phyloP scores from a whole-genome alignment of 2,113 vertebrate genomes.

The Mesoclemmys tuberculata region DNA sequence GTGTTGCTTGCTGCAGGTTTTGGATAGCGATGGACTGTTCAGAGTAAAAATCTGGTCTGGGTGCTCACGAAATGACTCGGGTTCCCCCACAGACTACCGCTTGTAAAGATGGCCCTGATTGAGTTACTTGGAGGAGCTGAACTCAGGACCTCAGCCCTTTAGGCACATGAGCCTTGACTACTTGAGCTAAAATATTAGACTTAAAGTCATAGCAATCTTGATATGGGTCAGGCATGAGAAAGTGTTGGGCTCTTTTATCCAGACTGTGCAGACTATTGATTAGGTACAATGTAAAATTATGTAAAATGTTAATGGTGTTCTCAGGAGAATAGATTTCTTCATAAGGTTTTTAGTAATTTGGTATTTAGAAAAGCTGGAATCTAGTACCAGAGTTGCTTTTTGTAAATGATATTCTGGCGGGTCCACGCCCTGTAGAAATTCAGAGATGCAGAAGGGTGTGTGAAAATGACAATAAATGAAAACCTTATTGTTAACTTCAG shows the following conservation, averaged over 20 bases:
- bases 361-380: accelerated
- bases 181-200: no score
- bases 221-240: not conserved
- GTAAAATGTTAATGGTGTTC: not conserved
- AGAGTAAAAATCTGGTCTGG: not conserved
- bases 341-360: not conserved
- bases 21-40: not conserved
- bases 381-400: not conserved
- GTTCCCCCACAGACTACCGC: not conserved
- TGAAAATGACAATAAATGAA: not conserved
- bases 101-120: not conserved
- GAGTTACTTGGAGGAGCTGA: not conserved
- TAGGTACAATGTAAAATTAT: not conserved
- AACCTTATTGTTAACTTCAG: not conserved
- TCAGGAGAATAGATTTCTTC: not conserved
- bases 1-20: not conserved
- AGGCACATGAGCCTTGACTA: not conserved
- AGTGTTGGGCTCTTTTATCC: not conserved
- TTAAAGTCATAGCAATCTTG: not conserved
- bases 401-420: accelerated
- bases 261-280: not conserved
- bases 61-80: not conserved
- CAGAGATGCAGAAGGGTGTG: accelerated
- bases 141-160: not conserved
- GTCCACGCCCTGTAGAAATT: not conserved